Evolutionary conservation across 2,888 invertebrate species (phyloP), one percentile per base, ranked within the genome.

Genomic region (Tiliacea aurago): DNA sequence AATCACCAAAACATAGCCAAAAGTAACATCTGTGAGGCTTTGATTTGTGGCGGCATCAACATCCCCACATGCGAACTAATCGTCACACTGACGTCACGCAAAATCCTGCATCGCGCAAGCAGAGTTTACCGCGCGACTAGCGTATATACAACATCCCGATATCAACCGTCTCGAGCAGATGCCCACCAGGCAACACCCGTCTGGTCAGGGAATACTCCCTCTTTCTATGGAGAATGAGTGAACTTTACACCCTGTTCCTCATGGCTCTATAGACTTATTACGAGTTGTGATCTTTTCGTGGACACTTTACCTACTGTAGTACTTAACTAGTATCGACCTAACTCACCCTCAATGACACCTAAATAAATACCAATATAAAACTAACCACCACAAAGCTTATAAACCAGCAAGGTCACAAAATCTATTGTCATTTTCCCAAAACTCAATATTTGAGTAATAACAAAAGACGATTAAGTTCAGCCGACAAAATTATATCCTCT

Each of bases 361-460:
- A 47, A 63, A 78, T 55, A 55, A 68, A 62, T 68, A 61, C 9
- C 65, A 13, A 23, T 49, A 23, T 23, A 49, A 64, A 15, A 47
- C 41, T 63, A 68, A 61, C 13, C n/a, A 55, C n/a, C 3, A 58
- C 41, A 66, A 58, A 56, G n/a, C 41, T 13, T 59, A 20, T 64
- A 53, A 47, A 74, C 47, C 43, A 43, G 10, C 49, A 64, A 66
- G 70, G 53, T 70, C 70, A 63, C 28, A 23, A 20, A 63, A 64
- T 67, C 53, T 61, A 66, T 49, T 77, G 61, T 47, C 28, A 59
- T 55, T 70, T 63, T 45, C 47, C n/a, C 47, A n/a, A 69, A 69
- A 72, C 37, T 66, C 68, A 69, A 82, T 77, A 82, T 77, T 77
- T 66, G 68, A 72, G 33, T 33, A 68, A 43, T 66, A 80, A 82